Base-by-base conservation (phyloP, 2,797 vertebrate genomes). In the Valencia hispanica region DNA sequence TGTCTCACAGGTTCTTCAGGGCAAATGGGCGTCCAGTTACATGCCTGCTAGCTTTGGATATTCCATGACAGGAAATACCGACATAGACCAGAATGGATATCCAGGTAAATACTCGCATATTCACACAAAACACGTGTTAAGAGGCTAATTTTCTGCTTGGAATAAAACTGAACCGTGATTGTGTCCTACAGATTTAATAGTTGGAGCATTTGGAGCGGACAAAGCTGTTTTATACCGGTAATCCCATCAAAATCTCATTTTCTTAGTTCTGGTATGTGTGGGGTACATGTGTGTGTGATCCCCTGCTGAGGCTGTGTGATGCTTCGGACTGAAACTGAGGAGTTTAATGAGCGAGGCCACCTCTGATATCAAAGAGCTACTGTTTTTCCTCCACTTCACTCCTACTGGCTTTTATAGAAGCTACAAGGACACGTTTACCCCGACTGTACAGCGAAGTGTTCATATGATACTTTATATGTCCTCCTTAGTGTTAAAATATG, bases 31-130 rank as follows among this genome's bases (percentile, higher is more conserved):
- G 0, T 97, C 97, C 75, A 94, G 89, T 78, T 94, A 94, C 50
- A 97, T 98, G 97, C 98, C 98, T 0, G 94, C 98, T 11, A 99
- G 98, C 90, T 99, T 99, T 72, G 98, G 98, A 3, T 99, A 99
- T 87, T 94, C 98, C 0, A 94, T 99, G 94, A 96, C 96, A 71
- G 98, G 98, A 87, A 97, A 96, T 73, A 97, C 95, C 0, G 98
- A 99, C 77, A 96, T 99, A 50, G 98, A 99, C 90, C 93, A 89
- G 86, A 99, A 99, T 68, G 98, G 98, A 87, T 99, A 99, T 82
- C 98, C 98, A 94, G 98, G 98, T 99, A 85, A 34, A 65, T n/a
- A n/a, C 41, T 61, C 51, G n/a, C n/a, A n/a, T 47, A 74, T 71
- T 72, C 30, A 66, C 51, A 73, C n/a, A 70, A 36, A 63, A 47